Base-by-base conservation (phyloP, 2,888 invertebrate genomes). In the Cylindroiulus punctatus region DNA sequence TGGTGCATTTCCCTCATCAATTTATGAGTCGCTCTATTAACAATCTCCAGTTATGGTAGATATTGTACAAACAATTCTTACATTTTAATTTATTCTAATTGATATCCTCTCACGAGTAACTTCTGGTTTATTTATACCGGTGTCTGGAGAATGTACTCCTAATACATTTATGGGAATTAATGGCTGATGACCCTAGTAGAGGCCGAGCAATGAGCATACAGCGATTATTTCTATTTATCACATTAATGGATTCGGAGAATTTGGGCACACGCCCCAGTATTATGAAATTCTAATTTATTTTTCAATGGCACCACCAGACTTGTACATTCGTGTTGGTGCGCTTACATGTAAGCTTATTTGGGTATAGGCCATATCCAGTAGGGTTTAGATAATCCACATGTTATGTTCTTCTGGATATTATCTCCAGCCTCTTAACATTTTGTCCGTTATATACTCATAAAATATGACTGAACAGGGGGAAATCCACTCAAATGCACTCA, bases 221-320 rank as follows among this genome's bases (percentile, higher is more conserved):
- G 65, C 26, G n/a, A 65, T 65, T 65, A 65, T 65, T 65, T 65
- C 5, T 65, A 26, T 65, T 65, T 65, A 26, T 65, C 65, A 26
- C 65, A 65, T 65, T 65, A 65, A 65, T 65, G 65, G 65, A 65
- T 65, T 65, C n/a, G 26, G n/a, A 65, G 65, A n/a, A 65, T 65
- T 26, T n/a, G 26, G 65, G 65, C 65, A 65, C 22, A 52, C n/a
- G n/a, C n/a, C n/a, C n/a, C n/a, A n/a, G n/a, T 14, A 52, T 52
- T 52, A n/a, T 52, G 3, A 12, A 22, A 12, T 65, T 65, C 26
- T 26, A 1, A 26, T 65, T 26, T 65, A 65, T 65, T 65, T n/a
- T 26, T 19, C n/a, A 4, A 4, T 52, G 52, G 52, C 52, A 52
- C 52, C 0, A 52, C 17, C n/a, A 22, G 22, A 22, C 57, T 47